These are phyloP conservation scores for Sebastes minor DNA, from an alignment of 2,797 vertebrate species.

Conservation along the genomic window DNA sequence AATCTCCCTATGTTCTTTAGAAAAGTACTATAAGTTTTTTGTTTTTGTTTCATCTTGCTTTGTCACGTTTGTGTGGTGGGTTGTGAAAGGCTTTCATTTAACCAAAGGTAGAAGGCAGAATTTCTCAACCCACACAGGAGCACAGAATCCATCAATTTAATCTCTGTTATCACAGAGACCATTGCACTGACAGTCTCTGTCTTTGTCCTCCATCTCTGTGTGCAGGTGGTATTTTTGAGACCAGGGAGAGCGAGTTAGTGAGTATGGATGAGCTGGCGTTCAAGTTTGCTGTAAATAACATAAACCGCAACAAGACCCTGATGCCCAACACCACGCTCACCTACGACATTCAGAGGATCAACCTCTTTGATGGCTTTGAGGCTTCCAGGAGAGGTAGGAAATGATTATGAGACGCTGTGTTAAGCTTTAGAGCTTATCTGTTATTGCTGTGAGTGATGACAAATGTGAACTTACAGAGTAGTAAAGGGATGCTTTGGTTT, in stretches of 20 bases:
- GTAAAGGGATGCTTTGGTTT: neutral
- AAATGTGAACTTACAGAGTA: neutral
- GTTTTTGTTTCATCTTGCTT: neutral
- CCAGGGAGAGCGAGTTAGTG: conserved; percentile 93
- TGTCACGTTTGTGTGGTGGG: neutral
- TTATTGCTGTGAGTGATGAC: neutral
- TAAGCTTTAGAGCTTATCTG: neutral
- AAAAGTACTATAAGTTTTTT: neutral
- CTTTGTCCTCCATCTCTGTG: conserved; percentile 12
- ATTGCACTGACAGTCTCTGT: neutral
- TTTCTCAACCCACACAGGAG: neutral
- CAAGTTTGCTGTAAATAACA: conserved; percentile 97
- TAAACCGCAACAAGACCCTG: conserved; percentile 96
- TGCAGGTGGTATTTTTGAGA: conserved; percentile 97
- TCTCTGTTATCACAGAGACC: neutral
- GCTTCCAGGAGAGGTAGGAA: conserved; percentile 93
- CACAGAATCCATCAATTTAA: neutral
- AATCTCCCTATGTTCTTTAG: neutral
- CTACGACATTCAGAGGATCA: conserved; percentile 98
- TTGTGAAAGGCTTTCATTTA: conserved; percentile 1
- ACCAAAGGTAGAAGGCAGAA: neutral
- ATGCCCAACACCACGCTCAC: conserved; percentile 97
- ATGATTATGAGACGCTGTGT: neutral
- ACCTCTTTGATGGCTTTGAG: conserved; percentile 97
- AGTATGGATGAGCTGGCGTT: conserved; percentile 97